Percentiles rank a stretch among this genome's conserved stretches.
Conservation (phyloP, 2,113 vertebrate species). For the Oplegnathus fasciatus region DNA sequence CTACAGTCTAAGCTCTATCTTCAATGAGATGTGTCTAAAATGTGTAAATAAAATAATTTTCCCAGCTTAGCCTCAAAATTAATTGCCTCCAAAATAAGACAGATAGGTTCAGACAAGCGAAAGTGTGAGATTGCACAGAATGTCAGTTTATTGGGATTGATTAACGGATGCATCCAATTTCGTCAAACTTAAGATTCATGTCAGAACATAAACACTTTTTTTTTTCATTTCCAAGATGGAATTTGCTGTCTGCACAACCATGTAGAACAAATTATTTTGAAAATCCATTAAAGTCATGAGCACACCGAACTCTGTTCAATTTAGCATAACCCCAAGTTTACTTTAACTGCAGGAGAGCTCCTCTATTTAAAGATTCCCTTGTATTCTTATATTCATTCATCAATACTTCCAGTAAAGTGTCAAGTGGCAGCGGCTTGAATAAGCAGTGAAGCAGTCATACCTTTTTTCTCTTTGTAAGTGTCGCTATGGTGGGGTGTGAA, state of each 20-base stretch:
- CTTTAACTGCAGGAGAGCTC: slow-evolving; percentile 65
- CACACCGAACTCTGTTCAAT: slow-evolving; percentile 69
- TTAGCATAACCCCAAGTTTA: slow-evolving; percentile 60
- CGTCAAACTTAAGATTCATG: slow-evolving; percentile 45
- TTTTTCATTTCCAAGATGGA: slow-evolving; percentile 41
- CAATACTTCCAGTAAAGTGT: slow-evolving; percentile 58
- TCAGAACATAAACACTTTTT: slow-evolving; percentile 35
- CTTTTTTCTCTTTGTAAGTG: slow-evolving; percentile 27
- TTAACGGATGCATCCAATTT: slow-evolving; percentile 54
- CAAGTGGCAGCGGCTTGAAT: slow-evolving; percentile 58
- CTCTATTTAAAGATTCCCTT: slow-evolving; percentile 45
- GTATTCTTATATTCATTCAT: slow-evolving; percentile 59
- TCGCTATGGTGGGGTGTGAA: slow-evolving; percentile 16
- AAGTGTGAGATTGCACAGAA: slow-evolving; percentile 39
- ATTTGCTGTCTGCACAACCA: slow-evolving; percentile 42
- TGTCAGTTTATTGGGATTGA: slow-evolving; percentile 35
- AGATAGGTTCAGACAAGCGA: slow-evolving; percentile 48
- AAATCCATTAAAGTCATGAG: slow-evolving; percentile 66
- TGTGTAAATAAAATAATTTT: slow-evolving; percentile 57
- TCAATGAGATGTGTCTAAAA: slow-evolving; percentile 29
- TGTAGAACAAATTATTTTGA: slow-evolving; percentile 63
- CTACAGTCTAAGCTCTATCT: slow-evolving; percentile 8
- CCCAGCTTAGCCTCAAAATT: slow-evolving; percentile 40
- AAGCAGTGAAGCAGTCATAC: slow-evolving; percentile 29
- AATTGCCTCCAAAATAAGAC: slow-evolving; percentile 53